Conservation (phyloP, 2,113 vertebrate species). For the Megaceryle torquata region DNA sequence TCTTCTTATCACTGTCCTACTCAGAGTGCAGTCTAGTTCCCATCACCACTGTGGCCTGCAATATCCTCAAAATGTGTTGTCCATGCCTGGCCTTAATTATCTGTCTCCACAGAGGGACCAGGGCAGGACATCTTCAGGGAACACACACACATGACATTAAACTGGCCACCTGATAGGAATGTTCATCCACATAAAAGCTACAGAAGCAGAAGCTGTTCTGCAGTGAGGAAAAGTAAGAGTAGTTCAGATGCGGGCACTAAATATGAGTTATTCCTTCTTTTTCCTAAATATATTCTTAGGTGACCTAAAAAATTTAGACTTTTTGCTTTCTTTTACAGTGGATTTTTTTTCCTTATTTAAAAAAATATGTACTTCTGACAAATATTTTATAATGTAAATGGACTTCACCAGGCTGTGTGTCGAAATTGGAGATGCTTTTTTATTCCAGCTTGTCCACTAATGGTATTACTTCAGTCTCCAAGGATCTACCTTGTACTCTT, state of each 20-base stretch:
- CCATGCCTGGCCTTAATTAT: background rate
- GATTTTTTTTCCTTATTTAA: constrained; percentile 39
- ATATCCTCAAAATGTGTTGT: background rate
- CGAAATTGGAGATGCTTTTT: constrained; percentile 28
- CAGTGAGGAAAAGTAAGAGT: background rate
- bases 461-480: constrained; percentile 65
- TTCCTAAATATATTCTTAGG: background rate
- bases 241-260: background rate
- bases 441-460: constrained; percentile 67
- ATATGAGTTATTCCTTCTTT: background rate
- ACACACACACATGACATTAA: background rate
- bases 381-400: constrained; percentile 71
- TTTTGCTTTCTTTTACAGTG: constrained; percentile 6
- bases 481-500: constrained; percentile 49
- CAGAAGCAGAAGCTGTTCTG: background rate
- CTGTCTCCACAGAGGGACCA: background rate
- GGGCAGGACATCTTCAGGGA: background rate
- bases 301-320: constrained; percentile 18
- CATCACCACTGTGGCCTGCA: background rate
- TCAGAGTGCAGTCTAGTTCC: background rate
- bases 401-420: constrained; percentile 41
- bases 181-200: background rate
- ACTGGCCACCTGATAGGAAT: background rate
- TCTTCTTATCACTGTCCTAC: background rate
- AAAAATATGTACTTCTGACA: constrained; percentile 71